Conservation (phyloP, 2,797 vertebrate genomes). For the Platyrinchus mystaceus region DNA sequence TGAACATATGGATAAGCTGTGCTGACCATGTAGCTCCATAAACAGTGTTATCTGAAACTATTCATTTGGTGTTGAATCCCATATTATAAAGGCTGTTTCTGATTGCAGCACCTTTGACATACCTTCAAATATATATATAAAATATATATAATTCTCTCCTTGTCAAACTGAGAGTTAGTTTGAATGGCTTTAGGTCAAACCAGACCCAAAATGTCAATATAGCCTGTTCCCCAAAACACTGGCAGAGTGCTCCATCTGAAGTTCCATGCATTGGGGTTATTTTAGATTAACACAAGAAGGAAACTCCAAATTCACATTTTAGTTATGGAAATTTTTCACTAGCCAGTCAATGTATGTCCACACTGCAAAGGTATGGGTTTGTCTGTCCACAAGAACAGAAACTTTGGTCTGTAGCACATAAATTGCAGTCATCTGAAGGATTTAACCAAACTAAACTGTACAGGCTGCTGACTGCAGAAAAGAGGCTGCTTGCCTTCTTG, state of each 20-base stretch:
- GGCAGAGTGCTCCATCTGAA: neutral
- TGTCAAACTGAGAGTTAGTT: neutral
- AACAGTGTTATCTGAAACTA: neutral
- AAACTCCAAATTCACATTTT: neutral
- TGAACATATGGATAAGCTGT: neutral
- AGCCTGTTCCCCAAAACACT: neutral
- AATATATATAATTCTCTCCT: neutral
- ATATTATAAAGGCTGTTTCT: neutral
- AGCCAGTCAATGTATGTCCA: neutral
- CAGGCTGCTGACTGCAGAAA: neutral
- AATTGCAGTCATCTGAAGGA: neutral
- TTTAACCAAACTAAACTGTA: neutral
- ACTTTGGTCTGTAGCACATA: neutral
- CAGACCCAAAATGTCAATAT: neutral
- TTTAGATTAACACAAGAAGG: neutral
- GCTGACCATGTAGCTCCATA: neutral
- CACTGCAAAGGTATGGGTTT: neutral
- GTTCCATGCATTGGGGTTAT: neutral
- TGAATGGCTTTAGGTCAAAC: neutral
- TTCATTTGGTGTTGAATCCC: neutral
- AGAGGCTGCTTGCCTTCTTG: neutral
- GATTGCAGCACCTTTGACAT: neutral
- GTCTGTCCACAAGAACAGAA: neutral
- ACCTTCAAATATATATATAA: neutral
- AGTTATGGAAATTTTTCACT: neutral